Evolutionary conservation across 2,888 invertebrate species (phyloP), one percentile per base, ranked within the genome.

Genomic region (Mactromeris polynyma): DNA sequence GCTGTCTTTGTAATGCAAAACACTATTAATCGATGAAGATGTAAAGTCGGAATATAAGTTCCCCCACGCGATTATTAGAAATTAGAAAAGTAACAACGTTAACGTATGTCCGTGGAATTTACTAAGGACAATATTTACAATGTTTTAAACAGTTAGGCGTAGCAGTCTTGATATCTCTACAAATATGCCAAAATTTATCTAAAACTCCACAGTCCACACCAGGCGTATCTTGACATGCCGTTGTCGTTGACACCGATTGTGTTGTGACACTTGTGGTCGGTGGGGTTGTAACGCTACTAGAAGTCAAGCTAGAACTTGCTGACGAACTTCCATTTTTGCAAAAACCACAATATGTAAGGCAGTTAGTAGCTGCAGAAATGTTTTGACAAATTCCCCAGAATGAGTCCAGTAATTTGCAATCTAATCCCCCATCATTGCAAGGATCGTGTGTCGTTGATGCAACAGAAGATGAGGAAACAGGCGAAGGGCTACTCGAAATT

Each of bases 41-140:
- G 46, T 46, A 7, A 46, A 46, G 46, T 46, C 11, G 17, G 46
- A 46, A 46, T 46, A 17, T 46, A 46, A 17, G 17, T 17, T 46
- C 17, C 46, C 11, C 17, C 3, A 58, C 6, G 26, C 2, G 19
- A 6, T 58, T 58, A 26, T 64, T 64, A 64, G 51, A 51, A 51
- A 51, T 51, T 51, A 2, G 58, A 64, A 64, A 64, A 64, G n/a
- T 26, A 64, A 64, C 58, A 26, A 64, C 26, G 4, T 46, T 17
- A 4, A 11, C 11, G 46, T 46, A 26, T 64, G 26, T 7, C 26
- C 26, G 26, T 64, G 58, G 26, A 64, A 64, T 69, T 31, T 31
- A 83, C 83, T 73, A 81, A 26, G 79, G 85, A 85, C 89, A 89
- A 85, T 81, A 89, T 46, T 85, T 85, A 69, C 89, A 89, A 58